phyloP scores from a whole-genome alignment of 2,888 invertebrate genomes.

The Serripes groenlandicus region DNA sequence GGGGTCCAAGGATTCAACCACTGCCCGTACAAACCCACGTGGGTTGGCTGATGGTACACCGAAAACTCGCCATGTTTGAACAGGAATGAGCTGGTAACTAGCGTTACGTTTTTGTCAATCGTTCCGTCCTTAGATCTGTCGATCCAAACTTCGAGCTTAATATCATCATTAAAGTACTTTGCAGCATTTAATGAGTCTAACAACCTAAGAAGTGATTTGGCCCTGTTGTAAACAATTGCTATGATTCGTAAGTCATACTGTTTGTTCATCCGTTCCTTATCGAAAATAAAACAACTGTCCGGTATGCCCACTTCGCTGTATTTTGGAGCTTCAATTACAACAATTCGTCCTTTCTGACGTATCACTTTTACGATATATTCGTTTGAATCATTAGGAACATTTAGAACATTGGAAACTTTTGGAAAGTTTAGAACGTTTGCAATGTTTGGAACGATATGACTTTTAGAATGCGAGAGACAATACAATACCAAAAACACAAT shows the following conservation, averaged over 20 bases:
- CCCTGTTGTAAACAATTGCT: constrained; percentile 65
- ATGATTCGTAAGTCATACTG: constrained; percentile 65
- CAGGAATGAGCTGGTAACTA: constrained; percentile 41
- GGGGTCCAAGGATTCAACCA: constrained; percentile 78
- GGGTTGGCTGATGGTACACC: constrained; percentile 55
- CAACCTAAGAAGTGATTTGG: constrained; percentile 59
- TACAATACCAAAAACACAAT: no score
- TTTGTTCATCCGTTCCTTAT: no score
- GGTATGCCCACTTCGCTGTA: no score
- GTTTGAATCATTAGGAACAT: no score
- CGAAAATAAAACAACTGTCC: no score
- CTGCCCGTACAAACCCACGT: constrained; percentile 74
- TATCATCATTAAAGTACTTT: constrained; percentile 57
- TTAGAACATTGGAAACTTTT: no score
- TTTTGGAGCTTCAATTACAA: no score
- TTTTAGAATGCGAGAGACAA: no score
- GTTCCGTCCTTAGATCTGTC: constrained; percentile 59
- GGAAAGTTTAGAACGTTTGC: no score
- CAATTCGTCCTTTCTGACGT: no score
- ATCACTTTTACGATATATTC: no score
- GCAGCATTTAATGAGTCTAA: constrained; percentile 65
- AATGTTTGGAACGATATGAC: no score
- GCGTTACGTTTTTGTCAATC: constrained; percentile 43
- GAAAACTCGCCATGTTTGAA: constrained; percentile 61
- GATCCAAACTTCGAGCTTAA: constrained; percentile 70